Evolutionary conservation across 1,140 invertebrate species (phyloP), one percentile per base, ranked within the genome.

Genomic region (Saxidomus purpurata): DNA sequence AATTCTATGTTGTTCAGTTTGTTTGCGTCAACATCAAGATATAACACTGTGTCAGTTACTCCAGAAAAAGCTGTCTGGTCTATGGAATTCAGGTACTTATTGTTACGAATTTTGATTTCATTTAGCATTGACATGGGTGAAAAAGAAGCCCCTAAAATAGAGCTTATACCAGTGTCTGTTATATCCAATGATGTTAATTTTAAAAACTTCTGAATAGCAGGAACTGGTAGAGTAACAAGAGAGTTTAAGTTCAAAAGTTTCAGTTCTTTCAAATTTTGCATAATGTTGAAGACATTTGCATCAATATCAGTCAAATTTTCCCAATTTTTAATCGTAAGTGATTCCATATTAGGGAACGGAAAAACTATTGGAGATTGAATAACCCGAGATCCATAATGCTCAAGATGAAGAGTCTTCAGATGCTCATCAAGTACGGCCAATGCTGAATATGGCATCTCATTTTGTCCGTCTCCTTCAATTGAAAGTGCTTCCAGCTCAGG

Each of bases 21-120:
- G 96, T 99, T 99, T 94, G 98, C 98, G 28, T 99, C 96, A 38
- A 99, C 96, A 95, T 98, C 98, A 47, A 99, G 96, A 0, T 98
- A 99, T 94, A 98, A 98, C 19, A 99, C 95, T 0, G 98, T 98
- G 85, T 97, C 97, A 91, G 97, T 97, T 28, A 99, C 97, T 0
- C 98, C 98, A 0, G 96, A 94, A 94, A 99, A 99, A 0, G 98
- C 97, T 52, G 97, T 97, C 49, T 97, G 96, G 19, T 97, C 97
- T 34, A 99, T 97, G 71, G 95, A 97, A 90, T 95, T 97, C 28
- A 99, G 98, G 86, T 97, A 96, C 95, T 99, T 99, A 93, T 97
- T 97, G 0, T 79, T 43, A 22, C 25, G 49, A 17, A 88, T 69
- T 40, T 52, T 43, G 3, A 88, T 13, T 3, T 69, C 76, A 15